phyloP scores from a whole-genome alignment of 1,140 invertebrate genomes.

The Heliconius congener region DNA sequence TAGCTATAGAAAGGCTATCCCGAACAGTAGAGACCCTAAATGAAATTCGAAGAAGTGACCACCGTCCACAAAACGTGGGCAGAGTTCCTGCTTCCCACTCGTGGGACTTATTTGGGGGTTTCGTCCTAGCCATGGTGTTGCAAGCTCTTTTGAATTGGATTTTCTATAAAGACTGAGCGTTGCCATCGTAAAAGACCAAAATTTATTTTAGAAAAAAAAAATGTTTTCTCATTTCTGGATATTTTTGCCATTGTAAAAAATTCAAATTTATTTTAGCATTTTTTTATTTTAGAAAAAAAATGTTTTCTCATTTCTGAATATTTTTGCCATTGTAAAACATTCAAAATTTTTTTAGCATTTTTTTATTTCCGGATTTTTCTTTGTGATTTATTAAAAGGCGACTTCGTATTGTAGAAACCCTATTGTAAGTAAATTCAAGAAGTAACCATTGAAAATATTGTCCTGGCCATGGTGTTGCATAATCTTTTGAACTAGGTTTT shows the following conservation, averaged over 20 bases:
- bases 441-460: too few species aligned
- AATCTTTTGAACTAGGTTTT: too few species aligned
- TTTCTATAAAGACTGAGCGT: conserved; percentile 67
- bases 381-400: neutral
- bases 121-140: conserved; percentile 65
- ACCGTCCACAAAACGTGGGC: conserved; percentile 45
- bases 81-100: conserved; percentile 47
- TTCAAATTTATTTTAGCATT: neutral
- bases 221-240: conserved; percentile 15
- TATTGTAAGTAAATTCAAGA: too few species aligned
- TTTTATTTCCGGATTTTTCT: neutral
- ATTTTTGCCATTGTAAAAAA: conserved; percentile 27
- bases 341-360: neutral
- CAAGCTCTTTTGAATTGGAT: conserved; percentile 69
- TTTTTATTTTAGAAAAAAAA: neutral
- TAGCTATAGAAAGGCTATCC: conserved; percentile 57
- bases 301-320: conserved; percentile 12
- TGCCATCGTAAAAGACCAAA: conserved; percentile 46
- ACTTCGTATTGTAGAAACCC: neutral
- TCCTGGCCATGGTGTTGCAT: too few species aligned
- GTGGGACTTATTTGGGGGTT: conserved; percentile 68
- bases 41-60: conserved; percentile 49
- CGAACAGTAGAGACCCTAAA: conserved; percentile 53
- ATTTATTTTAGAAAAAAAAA: conserved; percentile 23
- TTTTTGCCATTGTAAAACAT: conserved; percentile 26